A percentile compares a stretch with the other conserved stretches of the same genome.
Conservation (phyloP, 2,113 vertebrate genomes). For the Stigmatopora nigra region DNA sequence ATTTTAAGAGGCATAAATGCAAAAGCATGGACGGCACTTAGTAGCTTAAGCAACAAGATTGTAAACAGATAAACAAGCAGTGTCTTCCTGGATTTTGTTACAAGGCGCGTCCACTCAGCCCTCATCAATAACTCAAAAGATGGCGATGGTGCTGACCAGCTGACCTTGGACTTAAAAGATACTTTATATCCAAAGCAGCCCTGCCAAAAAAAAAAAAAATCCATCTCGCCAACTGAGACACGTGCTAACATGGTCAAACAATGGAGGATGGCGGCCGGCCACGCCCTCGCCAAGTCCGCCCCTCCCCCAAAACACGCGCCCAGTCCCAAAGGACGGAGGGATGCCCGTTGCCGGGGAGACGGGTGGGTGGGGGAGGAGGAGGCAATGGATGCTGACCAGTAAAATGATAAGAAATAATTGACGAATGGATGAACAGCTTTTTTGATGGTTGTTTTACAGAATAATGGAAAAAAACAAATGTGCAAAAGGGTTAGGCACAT, state of each 20-base stretch:
- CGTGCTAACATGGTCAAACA: constrained; percentile 13
- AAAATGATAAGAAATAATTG: neutral
- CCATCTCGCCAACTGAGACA: neutral
- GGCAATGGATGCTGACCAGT: constrained; percentile 8
- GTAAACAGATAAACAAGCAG: constrained; percentile 7
- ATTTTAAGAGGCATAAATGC: no score
- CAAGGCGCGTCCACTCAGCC: constrained; percentile 10
- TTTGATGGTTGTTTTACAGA: no score
- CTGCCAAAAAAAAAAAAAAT: constrained; percentile 11
- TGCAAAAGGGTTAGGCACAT: no score
- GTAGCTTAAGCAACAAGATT: neutral
- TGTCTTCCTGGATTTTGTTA: constrained; percentile 8
- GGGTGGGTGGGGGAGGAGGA: constrained; percentile 17
- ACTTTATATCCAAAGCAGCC: constrained; percentile 14
- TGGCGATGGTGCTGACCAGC: constrained; percentile 22
- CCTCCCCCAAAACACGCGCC: constrained; percentile 13
- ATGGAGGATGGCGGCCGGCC: no score
- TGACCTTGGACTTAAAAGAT: constrained; percentile 36
- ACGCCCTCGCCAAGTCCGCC: neutral
- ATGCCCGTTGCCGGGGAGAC: constrained; percentile 38
- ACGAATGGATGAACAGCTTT: no score
- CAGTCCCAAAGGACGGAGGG: constrained; percentile 29
- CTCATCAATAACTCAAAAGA: constrained; percentile 46
- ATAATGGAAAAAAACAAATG: no score
- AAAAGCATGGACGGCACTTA: no score